Evolutionary conservation across 2,888 invertebrate genomes (phyloP).

Genomic region (Bembecia ichneumoniformis): DNA sequence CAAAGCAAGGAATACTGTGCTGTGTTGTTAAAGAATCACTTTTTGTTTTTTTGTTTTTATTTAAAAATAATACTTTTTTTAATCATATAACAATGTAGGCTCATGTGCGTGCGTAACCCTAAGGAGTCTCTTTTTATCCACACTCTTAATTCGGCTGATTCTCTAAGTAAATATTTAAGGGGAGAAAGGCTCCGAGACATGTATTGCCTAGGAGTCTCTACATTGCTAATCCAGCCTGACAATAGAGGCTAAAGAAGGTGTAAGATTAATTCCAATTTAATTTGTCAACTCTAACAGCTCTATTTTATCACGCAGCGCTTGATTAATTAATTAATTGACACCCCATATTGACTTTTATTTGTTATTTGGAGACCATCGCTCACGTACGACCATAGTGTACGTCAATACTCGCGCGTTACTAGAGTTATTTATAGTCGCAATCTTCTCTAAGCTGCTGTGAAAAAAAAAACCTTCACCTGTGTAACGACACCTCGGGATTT

Average conservation of each 20-base stretch:
- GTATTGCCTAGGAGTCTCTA: too few relatives aligned
- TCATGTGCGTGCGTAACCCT: too few relatives aligned
- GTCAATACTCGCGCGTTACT: conserved; percentile 35
- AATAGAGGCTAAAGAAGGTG: background rate
- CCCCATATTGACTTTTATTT: background rate
- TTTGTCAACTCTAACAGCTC: background rate
- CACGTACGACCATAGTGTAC: conserved; percentile 33
- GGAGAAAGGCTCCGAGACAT: too few relatives aligned
- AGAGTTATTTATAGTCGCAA: conserved; percentile 62
- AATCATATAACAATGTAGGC: too few relatives aligned
- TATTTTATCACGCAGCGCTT: conserved; percentile 18
- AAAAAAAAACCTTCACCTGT: conserved; percentile 47
- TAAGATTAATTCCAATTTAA: conserved; percentile 1
- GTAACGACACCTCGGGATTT: conserved; percentile 39
- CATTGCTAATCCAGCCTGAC: too few relatives aligned
- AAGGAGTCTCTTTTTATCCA: too few relatives aligned
- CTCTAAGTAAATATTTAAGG: too few relatives aligned
- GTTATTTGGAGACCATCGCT: conserved; percentile 37
- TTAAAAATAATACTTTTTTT: too few relatives aligned
- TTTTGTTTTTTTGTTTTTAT: too few relatives aligned
- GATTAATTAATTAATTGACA: conserved; percentile 62
- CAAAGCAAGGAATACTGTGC: too few relatives aligned
- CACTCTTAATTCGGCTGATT: too few relatives aligned
- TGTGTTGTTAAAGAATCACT: too few relatives aligned
- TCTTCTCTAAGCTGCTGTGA: conserved; percentile 42